Conservation (phyloP, 1,140 invertebrate genomes). For the Macrobrachium nipponense region DNA sequence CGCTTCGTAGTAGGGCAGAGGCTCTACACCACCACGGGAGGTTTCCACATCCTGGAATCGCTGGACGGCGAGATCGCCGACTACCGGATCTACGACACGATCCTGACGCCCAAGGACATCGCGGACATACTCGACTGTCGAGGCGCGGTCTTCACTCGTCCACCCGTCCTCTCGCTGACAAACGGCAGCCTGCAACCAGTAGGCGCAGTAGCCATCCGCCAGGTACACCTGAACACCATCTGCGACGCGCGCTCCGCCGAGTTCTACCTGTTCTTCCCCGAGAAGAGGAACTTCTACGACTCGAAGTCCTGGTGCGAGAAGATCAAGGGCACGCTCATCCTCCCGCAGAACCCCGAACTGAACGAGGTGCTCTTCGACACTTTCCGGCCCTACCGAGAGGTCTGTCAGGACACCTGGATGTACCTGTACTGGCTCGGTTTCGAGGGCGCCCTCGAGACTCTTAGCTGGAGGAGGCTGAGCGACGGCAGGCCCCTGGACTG, state of each 20-base stretch:
- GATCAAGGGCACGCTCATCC: constrained; percentile 31
- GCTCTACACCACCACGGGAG: constrained; percentile 26
- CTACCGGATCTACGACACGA: constrained; percentile 28
- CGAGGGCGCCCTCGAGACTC: neutral
- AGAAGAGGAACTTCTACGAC: constrained; percentile 34
- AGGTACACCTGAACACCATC: constrained; percentile 3
- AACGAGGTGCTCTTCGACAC: constrained; percentile 31
- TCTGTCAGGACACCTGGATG: constrained; percentile 37
- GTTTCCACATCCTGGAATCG: constrained; percentile 28
- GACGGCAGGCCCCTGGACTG: constrained; percentile 13
- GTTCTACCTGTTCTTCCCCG: constrained; percentile 40
- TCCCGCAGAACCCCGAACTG: constrained; percentile 16
- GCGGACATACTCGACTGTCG: constrained; percentile 12
- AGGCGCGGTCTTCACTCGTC: neutral
- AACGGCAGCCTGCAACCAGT: neutral
- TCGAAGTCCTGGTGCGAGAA: constrained; percentile 42
- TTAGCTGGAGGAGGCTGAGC: constrained; percentile 10
- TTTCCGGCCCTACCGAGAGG: constrained; percentile 20
- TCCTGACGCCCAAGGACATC: constrained; percentile 2
- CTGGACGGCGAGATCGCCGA: constrained; percentile 40
- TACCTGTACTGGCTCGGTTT: constrained; percentile 48
- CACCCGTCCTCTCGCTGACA: constrained; percentile 2
- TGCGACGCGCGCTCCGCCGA: constrained; percentile 11
- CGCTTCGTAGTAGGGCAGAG: constrained; percentile 47
- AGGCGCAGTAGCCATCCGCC: neutral